Evolutionary conservation across 2,888 invertebrate genomes (phyloP).

Genomic region (Oligia fasciuncula): DNA sequence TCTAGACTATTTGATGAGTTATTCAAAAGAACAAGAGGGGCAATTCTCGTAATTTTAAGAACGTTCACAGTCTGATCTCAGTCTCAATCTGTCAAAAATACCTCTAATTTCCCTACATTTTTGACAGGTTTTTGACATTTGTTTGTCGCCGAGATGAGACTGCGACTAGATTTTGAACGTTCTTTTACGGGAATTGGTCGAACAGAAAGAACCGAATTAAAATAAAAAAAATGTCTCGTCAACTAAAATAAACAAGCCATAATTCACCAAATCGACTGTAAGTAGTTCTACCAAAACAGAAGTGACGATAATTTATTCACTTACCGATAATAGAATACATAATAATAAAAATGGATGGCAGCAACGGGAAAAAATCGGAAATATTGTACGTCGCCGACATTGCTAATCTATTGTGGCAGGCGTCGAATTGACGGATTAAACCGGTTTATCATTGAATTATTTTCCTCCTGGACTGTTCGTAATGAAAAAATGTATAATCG

Average conservation of each 20-base stretch:
- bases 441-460: slow-evolving; percentile 51
- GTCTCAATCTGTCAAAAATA: no score
- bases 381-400: slow-evolving; percentile 32
- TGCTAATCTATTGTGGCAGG: slow-evolving; percentile 56
- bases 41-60: no score
- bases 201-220: background rate
- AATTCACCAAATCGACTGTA: background rate
- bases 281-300: background rate
- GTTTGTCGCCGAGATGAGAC: no score
- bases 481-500: slow-evolving; percentile 16
- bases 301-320: slow-evolving; percentile 27
- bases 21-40: background rate
- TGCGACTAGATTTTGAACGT: no score
- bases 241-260: slow-evolving; percentile 2
- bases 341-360: slow-evolving; percentile 27
- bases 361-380: slow-evolving; percentile 33
- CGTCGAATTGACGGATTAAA: slow-evolving; percentile 61
- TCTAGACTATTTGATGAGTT: background rate
- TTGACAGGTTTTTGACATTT: no score
- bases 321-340: slow-evolving; percentile 28
- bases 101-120: no score
- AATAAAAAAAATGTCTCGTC: background rate
- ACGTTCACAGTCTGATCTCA: no score
- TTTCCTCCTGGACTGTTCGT: slow-evolving; percentile 23
- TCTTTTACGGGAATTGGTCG: no score